Evolutionary conservation across 1,140 invertebrate genomes (phyloP), one percentile per base, ranked within the genome.

Genomic region (Coboldia fuscipes): DNA sequence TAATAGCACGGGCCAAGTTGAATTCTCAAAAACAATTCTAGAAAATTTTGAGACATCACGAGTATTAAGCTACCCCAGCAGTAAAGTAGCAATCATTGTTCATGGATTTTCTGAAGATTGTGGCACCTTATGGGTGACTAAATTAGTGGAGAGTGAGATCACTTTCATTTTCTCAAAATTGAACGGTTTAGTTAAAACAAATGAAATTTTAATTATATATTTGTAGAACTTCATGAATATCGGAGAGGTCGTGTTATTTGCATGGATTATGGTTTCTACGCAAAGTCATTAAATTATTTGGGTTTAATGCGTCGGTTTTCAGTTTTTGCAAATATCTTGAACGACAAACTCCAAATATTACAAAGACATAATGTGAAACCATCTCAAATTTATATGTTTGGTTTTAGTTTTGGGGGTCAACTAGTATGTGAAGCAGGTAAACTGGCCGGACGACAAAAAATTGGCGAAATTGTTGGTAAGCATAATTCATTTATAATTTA

Each of bases 331-430:
- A 35, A 41, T 4, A 38, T 48, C 16, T 42, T 54, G 17, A 37
- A 37, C 1, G 37, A 44, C 4, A 39, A 50, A 29, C 31, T 54
- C 14, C 6, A 41, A 4, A 34, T 38, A 2, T 36, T 54, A 1
- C 34, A 48, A 14, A 39, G 36, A 8, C 33, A 44, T n/a, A 48
- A 48, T 5, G 46, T 52, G 8, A 39, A 51, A 34, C 40, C 44
- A 2, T 40, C 37, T 13, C 38, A 38, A 5, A 43, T 39, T 3
- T 54, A 47, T 29, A 38, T 54, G 38, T 54, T 52, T 40, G 51
- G 51, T 6, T 54, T 54, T 29, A 52, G 49, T 30, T 54, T 50
- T 30, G 51, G 51, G 2, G 51, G 48, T 0, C 48, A 49, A 39
- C 24, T 54, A 8, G 48, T 47, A 0, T 45, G 48, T 2, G 41